Percentiles rank a stretch among this genome's conserved stretches.
phyloP scores from a whole-genome alignment of 2,888 invertebrate species.

The Lycia hirtaria region DNA sequence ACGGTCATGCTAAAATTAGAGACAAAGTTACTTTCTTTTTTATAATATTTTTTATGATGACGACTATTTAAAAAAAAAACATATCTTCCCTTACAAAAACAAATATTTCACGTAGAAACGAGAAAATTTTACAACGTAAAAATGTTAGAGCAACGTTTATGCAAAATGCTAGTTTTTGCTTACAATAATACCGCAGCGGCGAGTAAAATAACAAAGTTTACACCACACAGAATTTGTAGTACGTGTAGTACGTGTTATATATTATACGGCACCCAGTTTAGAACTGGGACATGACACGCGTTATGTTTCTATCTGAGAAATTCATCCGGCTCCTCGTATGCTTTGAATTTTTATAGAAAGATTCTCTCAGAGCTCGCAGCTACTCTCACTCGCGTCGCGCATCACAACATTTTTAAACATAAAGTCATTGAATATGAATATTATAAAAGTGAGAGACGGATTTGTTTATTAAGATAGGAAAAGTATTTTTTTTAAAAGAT shows the following conservation, averaged over 20 bases:
- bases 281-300: slow-evolving; percentile 27
- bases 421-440: too few species aligned
- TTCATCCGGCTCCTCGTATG: slow-evolving; percentile 10
- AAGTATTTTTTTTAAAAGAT: too few species aligned
- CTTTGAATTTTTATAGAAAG: not conserved
- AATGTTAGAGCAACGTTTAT: slow-evolving; percentile 37
- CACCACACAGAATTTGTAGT: slow-evolving; percentile 14
- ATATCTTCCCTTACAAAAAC: not conserved
- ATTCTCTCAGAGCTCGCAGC: too few species aligned
- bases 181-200: slow-evolving; percentile 22
- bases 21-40: too few species aligned
- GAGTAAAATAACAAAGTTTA: slow-evolving; percentile 23
- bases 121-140: slow-evolving; percentile 11
- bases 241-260: slow-evolving; percentile 18
- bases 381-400: too few species aligned
- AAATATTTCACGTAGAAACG: not conserved
- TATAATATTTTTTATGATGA: too few species aligned
- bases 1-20: too few species aligned
- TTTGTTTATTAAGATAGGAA: too few species aligned
- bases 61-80: not conserved
- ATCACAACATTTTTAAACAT: too few species aligned
- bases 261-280: slow-evolving; percentile 21
- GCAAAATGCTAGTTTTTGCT: slow-evolving; percentile 21
- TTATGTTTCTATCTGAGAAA: slow-evolving; percentile 12
- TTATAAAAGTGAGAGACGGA: too few species aligned